Conservation (phyloP, 1,140 invertebrate species). For the Zaprionus taronus region DNA sequence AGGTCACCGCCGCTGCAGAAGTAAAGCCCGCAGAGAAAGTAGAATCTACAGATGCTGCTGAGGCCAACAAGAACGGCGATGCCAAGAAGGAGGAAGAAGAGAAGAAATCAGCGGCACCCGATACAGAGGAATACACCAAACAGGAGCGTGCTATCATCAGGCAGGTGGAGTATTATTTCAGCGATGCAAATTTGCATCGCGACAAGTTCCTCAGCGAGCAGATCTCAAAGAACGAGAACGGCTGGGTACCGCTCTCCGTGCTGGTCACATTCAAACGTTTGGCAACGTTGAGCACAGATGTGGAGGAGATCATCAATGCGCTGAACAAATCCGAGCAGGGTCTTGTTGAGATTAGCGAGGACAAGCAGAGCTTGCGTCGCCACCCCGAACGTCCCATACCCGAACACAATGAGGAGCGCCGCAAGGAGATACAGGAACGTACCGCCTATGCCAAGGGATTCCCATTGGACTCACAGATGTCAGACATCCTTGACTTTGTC, state of each 20-base stretch:
- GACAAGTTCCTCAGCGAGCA: conserved; percentile 96
- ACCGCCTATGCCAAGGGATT: conserved; percentile 97
- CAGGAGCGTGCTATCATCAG: conserved; percentile 87
- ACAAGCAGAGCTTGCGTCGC: conserved; percentile 92
- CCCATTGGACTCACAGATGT: conserved; percentile 88
- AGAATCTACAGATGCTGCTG: conserved; percentile 12
- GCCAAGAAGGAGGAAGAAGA: conserved; percentile 38
- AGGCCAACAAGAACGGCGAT: conserved; percentile 59
- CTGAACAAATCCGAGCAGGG: conserved; percentile 90
- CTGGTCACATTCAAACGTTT: conserved; percentile 96
- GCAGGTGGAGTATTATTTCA: conserved; percentile 89
- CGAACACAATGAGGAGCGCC: conserved; percentile 92
- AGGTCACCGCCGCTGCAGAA: conserved; percentile 38
- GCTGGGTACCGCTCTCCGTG: conserved; percentile 94
- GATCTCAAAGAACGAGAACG: conserved; percentile 91
- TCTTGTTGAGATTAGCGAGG: conserved; percentile 92
- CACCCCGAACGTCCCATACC: conserved; percentile 91
- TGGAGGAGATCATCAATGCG: conserved; percentile 89
- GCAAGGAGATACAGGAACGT: conserved; percentile 90
- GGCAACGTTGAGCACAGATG: conserved; percentile 89
- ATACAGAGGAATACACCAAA: conserved; percentile 67
- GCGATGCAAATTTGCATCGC: conserved; percentile 94
- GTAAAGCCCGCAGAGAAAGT: conserved; percentile 30
- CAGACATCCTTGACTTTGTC: conserved; percentile 91
- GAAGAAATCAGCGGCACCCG: conserved; percentile 12